Evolutionary conservation across 2,113 vertebrate genomes (phyloP), one percentile per base, ranked within the genome.

Genomic region (Anguilla japonica): DNA sequence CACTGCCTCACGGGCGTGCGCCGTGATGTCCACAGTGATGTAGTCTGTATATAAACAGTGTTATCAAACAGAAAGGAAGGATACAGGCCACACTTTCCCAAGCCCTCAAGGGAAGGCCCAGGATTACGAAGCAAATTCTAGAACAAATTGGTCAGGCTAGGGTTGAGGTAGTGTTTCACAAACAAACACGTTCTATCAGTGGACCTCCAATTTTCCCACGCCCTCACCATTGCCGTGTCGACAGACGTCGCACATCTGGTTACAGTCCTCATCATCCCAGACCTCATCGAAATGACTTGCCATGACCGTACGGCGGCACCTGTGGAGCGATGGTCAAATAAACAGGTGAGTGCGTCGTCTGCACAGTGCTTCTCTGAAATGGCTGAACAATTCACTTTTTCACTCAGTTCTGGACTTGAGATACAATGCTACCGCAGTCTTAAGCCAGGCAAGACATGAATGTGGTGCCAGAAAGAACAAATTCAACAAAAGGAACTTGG

Each of bases 271-370:
- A 43, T 97, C 95, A 22, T 98, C 96, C 98, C 98, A 99, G 0
- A 98, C 97, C 92, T 99, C 98, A 85, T 99, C 98, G 86, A 99
- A 99, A 90, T 99, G 97, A 60, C 94, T 94, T 0, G 98, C 98
- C 92, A 99, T 98, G 82, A 98, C 91, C 9, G 97, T 96, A 2
- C 98, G 97, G 9, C 98, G 97, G 89, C 98, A 99, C 88, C 98
- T 99, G 89, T 46, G 14, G 15, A 39, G n/a, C 29, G 26, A 75
- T n/a, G n/a, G n/a, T n/a, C 6, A 34, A 93, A 91, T 93, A 56
- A 18, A 81, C 60, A 88, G 0, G 86, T 5, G 29, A 14, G 13
- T 20, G 60, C 18, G 1, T 26, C 22, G 3, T 67, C 22, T 20
- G 40, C 34, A 43, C 40, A 88, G 90, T 93, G 13, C n/a, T 79